Base-by-base conservation (phyloP, 92 coral and sea anemone species). In the Actinostola sp. region DNA sequence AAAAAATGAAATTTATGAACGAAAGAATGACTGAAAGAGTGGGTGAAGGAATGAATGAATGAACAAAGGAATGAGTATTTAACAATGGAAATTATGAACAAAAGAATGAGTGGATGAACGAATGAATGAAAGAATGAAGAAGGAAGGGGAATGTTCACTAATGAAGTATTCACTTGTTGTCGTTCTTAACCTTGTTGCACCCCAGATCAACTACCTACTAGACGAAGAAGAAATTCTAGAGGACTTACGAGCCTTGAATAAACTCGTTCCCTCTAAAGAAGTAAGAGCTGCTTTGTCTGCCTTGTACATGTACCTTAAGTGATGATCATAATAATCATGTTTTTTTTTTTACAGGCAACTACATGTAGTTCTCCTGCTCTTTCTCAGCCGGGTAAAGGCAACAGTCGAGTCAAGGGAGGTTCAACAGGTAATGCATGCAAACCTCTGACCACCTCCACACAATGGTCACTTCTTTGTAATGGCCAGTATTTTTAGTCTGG, bases 141-240 rank as follows among this genome's bases (percentile, higher is more conserved):
- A 41, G 15, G 8, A 8, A 41, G 46, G 46, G 54, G 13, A 48
- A 8, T 23, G 19, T 4, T 48, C 21, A 23, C 3, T 48, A 3
- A 48, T 3, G 13, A 4, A 48, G 13, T 48, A 3, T 48, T 14
- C 12, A 17, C n/a, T 66, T 2, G n/a, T 55, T 38, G 15, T 70
- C 44, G 28, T 72, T 71, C 89, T 93, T 93, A 80, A 93, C 92
- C 61, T 43, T 61, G n/a, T 56, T 35, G 70, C 61, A 93, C 98
- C 93, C 67, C 98, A 93, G 79, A 88, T 93, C 39, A 93, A 91
- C 74, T 88, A 84, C 26, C 88, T 93, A 61, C 92, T 93, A 7
- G 94, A 93, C 44, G 98, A 93, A 24, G 89, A 88, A 26, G 98
- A 90, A 53, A 91, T 93, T 43, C 42, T 84, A 68, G 97, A 91